phyloP scores from a whole-genome alignment of 2,113 vertebrate genomes.

The Zapus hudsonius region DNA sequence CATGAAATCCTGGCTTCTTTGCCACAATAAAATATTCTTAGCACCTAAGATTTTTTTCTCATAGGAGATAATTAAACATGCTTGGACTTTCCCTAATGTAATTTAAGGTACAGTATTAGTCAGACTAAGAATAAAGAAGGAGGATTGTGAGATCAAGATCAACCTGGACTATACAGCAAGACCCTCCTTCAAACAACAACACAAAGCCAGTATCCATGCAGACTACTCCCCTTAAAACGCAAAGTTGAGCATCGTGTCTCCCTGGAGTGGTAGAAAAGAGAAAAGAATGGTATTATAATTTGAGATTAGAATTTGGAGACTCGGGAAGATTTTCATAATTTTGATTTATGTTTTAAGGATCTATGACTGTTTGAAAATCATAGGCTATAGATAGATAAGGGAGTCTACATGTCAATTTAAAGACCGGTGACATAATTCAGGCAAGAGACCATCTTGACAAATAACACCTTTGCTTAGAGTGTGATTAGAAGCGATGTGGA shows the following conservation, averaged over 20 bases:
- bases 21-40: background rate
- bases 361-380: background rate
- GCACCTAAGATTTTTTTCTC: background rate
- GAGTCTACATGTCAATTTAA: background rate
- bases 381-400: background rate
- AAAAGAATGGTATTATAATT: background rate
- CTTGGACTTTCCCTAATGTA: background rate
- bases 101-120: too few relatives aligned
- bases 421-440: constrained; percentile 30
- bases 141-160: too few relatives aligned
- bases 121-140: background rate
- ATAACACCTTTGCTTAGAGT: constrained; percentile 29
- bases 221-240: background rate
- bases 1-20: background rate
- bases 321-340: background rate
- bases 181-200: background rate
- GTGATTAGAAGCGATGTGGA: constrained; percentile 48
- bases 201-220: background rate
- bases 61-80: background rate
- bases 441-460: constrained; percentile 45
- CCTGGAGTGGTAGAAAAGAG: background rate
- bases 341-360: constrained; percentile 14
- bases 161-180: background rate
- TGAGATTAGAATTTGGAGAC: background rate
- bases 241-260: background rate